Evolutionary conservation across 2,797 vertebrate species (phyloP).

Genomic region (Glossophaga mutica): DNA sequence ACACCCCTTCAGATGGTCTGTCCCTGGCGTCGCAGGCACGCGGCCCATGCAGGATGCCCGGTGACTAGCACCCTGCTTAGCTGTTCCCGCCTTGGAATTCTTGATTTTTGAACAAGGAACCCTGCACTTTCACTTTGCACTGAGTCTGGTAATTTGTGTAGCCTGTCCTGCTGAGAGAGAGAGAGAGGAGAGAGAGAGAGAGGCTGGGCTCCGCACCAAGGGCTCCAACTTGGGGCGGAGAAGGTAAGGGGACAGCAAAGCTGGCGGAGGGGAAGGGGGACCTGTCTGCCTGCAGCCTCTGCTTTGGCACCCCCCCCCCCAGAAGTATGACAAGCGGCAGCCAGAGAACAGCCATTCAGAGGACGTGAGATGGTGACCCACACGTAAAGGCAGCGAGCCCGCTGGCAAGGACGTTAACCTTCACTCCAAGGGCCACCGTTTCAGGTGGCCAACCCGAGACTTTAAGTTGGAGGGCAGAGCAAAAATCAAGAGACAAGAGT

Average conservation of each 20-base stretch:
- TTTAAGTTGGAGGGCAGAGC: not conserved
- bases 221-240: not conserved
- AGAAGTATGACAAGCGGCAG: not conserved
- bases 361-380: not conserved
- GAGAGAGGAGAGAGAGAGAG: not conserved
- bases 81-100: not conserved
- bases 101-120: not conserved
- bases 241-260: not conserved
- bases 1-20: not conserved
- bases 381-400: not conserved
- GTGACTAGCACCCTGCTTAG: not conserved
- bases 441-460: not conserved
- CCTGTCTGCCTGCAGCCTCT: not conserved
- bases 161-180: not conserved
- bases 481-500: not conserved
- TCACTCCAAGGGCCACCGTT: not conserved
- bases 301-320: not conserved
- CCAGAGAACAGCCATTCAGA: not conserved
- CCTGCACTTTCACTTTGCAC: not conserved
- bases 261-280: not conserved
- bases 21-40: not conserved
- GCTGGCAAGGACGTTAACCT: not conserved
- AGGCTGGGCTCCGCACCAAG: not conserved
- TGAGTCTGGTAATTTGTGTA: not conserved
- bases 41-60: fast-evolving